Percentiles rank a stretch among this genome's conserved stretches.
Evolutionary conservation across 1,140 invertebrate species (phyloP).

Genomic region (Piezodorus guildinii): DNA sequence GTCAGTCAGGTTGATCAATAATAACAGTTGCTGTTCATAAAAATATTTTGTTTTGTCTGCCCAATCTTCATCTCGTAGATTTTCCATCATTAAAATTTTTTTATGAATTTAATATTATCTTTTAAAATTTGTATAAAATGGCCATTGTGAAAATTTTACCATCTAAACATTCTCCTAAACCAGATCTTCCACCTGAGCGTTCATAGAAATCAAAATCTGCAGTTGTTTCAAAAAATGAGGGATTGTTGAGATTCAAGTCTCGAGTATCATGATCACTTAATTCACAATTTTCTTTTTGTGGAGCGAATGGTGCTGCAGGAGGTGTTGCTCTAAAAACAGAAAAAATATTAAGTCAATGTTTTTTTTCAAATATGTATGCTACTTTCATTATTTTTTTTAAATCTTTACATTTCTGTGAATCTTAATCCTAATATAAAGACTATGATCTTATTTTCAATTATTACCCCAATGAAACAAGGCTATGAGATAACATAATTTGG

Average conservation of each 20-base stretch:
- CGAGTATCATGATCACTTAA: slow-evolving; percentile 73
- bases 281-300: slow-evolving; percentile 75
- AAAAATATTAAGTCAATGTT: too few relatives aligned
- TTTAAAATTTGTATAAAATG: slow-evolving; percentile 12
- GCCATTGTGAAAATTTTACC: slow-evolving; percentile 40
- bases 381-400: too few relatives aligned
- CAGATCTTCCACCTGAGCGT: slow-evolving; percentile 53
- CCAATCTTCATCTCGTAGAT: too few relatives aligned
- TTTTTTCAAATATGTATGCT: too few relatives aligned
- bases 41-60: too few relatives aligned
- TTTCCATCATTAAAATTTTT: not conserved
- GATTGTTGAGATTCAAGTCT: slow-evolving; percentile 71
- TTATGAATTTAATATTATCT: not conserved
- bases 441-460: too few relatives aligned
- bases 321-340: slow-evolving; percentile 38
- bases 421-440: too few relatives aligned
- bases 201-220: slow-evolving; percentile 83
- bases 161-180: slow-evolving; percentile 67
- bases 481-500: too few relatives aligned
- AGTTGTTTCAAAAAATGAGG: slow-evolving; percentile 66
- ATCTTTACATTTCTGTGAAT: too few relatives aligned
- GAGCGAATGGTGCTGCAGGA: slow-evolving; percentile 44
- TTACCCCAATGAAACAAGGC: too few relatives aligned
- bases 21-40: too few relatives aligned
- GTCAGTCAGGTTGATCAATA: too few relatives aligned